Conservation (phyloP, 2,113 vertebrate genomes). For the Protomyctophum bolini region DNA sequence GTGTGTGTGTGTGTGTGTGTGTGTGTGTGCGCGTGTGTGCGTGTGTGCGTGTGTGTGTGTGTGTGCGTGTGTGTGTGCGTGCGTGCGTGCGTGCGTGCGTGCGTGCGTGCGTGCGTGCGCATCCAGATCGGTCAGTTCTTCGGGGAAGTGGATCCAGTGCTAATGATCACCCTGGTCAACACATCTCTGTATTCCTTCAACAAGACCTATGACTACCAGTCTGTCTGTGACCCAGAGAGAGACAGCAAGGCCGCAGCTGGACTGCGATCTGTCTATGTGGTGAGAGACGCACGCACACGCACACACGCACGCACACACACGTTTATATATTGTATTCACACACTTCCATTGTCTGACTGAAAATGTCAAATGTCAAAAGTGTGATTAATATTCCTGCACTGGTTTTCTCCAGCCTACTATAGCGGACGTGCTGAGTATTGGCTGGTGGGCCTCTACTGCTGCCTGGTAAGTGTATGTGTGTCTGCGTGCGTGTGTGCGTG, state of each 20-base stretch:
- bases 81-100: constrained; percentile 12
- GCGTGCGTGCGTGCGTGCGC: constrained; percentile 17
- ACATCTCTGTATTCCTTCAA: constrained; percentile 93
- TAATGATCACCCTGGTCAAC: constrained; percentile 92
- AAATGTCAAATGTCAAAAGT: background rate
- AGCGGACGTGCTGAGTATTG: constrained; percentile 90
- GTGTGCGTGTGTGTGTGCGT: background rate
- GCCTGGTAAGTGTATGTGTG: constrained; percentile 86
- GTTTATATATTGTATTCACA: too few species aligned
- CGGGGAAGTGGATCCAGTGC: constrained; percentile 93
- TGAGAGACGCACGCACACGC: constrained; percentile 63
- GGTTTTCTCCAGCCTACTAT: constrained; percentile 85
- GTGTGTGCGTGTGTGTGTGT: background rate
- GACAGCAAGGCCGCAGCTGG: constrained; percentile 92
- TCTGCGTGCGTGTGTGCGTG: background rate
- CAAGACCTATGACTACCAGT: constrained; percentile 97
- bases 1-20: background rate
- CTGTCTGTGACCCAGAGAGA: constrained; percentile 91
- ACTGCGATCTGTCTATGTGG: constrained; percentile 88
- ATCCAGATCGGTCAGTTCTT: constrained; percentile 88
- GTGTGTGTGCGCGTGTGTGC: background rate
- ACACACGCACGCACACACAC: background rate
- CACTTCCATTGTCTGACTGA: too few species aligned
- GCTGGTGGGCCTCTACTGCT: constrained; percentile 96
- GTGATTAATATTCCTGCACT: background rate